Percentiles rank a stretch among this genome's conserved stretches.
phyloP scores from a whole-genome alignment of 2,113 vertebrate species.

The Archilochus colubris region DNA sequence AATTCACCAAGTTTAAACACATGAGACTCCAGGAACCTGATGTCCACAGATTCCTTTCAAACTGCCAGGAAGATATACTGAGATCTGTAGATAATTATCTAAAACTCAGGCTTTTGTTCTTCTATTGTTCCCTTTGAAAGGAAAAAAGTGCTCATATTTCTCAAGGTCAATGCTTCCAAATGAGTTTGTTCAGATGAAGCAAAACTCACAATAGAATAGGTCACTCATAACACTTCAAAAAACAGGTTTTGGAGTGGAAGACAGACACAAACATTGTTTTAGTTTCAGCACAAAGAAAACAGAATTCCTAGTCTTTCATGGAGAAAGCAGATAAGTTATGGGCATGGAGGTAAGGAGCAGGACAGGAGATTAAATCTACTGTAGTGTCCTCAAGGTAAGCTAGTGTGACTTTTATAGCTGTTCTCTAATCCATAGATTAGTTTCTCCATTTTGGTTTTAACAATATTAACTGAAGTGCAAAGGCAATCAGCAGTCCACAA shows the following conservation, averaged over 20 bases:
- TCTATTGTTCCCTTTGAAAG: not conserved
- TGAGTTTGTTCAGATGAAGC: not conserved
- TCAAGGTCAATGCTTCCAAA: not conserved
- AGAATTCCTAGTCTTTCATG: not conserved
- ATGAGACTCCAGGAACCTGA: not conserved
- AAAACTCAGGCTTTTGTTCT: not conserved
- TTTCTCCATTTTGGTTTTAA: conserved; percentile 15
- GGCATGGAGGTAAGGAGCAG: not conserved
- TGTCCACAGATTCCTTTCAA: not conserved
- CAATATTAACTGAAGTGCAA: conserved; percentile 12
- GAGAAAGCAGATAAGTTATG: not conserved
- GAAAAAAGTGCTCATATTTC: not conserved
- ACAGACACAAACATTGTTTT: not conserved
- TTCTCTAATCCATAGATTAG: conserved; percentile 10
- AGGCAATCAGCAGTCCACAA: conserved; percentile 4
- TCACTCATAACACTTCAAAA: not conserved
- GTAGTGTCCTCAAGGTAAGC: not conserved
- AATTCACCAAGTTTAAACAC: not conserved
- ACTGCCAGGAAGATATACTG: not conserved
- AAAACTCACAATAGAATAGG: not conserved
- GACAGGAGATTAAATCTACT: not conserved
- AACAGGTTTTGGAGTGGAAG: not conserved
- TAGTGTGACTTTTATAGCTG: not conserved
- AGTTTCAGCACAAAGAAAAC: not conserved
- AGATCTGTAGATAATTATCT: not conserved